Percentiles rank a stretch among this genome's conserved stretches.
These are phyloP conservation scores for Laupala kohalensis DNA, from an alignment of 1,140 invertebrate species.

Conservation along the genomic window DNA sequence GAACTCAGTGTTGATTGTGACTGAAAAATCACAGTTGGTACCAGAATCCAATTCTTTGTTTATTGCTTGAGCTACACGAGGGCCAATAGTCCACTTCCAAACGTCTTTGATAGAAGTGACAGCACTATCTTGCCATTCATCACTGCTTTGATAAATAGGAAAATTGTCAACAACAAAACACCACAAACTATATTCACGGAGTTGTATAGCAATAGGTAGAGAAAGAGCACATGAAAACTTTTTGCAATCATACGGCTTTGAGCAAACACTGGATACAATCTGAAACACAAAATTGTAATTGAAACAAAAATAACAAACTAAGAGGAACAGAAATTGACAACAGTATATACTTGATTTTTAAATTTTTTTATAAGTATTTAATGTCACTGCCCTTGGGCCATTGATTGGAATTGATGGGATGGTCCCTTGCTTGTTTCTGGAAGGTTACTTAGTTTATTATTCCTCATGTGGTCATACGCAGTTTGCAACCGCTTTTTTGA, in stretches of 20 bases:
- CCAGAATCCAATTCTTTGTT: constrained; percentile 29
- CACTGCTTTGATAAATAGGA: constrained; percentile 16
- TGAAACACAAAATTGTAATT: constrained; percentile 19
- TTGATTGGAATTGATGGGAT: too few relatives aligned
- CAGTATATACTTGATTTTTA: not conserved
- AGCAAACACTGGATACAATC: constrained; percentile 26
- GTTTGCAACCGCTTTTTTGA: too few relatives aligned
- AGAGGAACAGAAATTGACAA: not conserved
- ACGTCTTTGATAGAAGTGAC: constrained; percentile 43
- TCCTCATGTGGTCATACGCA: too few relatives aligned
- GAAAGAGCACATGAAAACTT: constrained; percentile 35
- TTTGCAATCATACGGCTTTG: constrained; percentile 29
- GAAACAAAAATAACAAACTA: not conserved
- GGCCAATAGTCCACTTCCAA: constrained; percentile 44
- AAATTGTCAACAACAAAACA: constrained; percentile 26
- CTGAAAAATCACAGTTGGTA: constrained; percentile 35
- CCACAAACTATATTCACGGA: constrained; percentile 34
- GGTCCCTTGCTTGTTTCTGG: too few relatives aligned
- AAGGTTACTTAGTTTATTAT: too few relatives aligned
- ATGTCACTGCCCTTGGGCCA: too few relatives aligned
- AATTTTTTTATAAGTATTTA: not conserved
- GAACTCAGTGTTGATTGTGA: constrained; percentile 36
- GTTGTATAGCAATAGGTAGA: constrained; percentile 30
- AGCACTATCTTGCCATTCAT: constrained; percentile 19
- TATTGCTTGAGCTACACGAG: constrained; percentile 29